A percentile compares a stretch with the other conserved stretches of the same genome.
phyloP scores from a whole-genome alignment of 37 sponge, comb jelly and placozoan genomes.

The Lycopodina hypogea region DNA sequence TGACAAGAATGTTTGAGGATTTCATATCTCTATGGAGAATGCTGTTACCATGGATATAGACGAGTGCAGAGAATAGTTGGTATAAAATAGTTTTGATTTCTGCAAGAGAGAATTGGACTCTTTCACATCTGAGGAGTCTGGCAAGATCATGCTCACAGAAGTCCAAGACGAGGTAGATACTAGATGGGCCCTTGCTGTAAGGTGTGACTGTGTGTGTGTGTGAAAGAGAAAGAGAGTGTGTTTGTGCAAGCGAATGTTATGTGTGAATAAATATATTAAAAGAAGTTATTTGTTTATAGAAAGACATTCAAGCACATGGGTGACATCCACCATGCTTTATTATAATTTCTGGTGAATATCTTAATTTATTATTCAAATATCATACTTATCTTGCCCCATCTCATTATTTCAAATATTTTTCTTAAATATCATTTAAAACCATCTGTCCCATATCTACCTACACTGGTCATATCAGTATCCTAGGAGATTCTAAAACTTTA shows the following conservation, averaged over 20 bases:
- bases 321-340: too few species aligned
- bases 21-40: slow-evolving; percentile 98
- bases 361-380: too few species aligned
- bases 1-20: slow-evolving; percentile 94
- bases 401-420: too few species aligned
- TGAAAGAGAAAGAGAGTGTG: neutral
- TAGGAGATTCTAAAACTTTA: too few species aligned
- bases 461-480: too few species aligned
- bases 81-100: slow-evolving; percentile 89
- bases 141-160: slow-evolving; percentile 99
- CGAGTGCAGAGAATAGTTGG: slow-evolving; percentile 90
- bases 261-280: too few species aligned
- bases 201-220: slow-evolving; percentile 55
- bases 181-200: slow-evolving; percentile 83
- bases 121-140: slow-evolving; percentile 83
- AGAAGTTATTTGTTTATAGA: too few species aligned
- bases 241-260: neutral
- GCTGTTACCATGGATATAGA: slow-evolving; percentile 86
- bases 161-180: slow-evolving; percentile 93
- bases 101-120: slow-evolving; percentile 78
- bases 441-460: too few species aligned
- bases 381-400: too few species aligned
- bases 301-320: too few species aligned
- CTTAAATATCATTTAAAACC: too few species aligned
- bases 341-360: too few species aligned